Evolutionary conservation across 2,888 invertebrate genomes (phyloP), one percentile per base, ranked within the genome.

Genomic region (Megalurothrips usitatus): DNA sequence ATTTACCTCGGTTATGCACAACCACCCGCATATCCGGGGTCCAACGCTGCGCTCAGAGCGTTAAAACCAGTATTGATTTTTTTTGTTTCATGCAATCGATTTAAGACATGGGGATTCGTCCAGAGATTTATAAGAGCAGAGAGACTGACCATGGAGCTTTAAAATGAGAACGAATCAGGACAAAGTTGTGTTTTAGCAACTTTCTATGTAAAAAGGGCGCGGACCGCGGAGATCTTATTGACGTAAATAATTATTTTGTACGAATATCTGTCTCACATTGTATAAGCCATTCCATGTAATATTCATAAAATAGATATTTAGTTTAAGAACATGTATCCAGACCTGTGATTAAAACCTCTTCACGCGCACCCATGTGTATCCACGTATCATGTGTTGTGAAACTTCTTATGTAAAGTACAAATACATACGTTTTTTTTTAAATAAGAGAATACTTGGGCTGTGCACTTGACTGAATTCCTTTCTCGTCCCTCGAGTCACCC

Each of bases 201-300:
- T 75, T 75, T 75, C 68, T 26, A 23, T 23, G 23, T 23, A n/a
- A 75, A 26, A 26, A 23, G 23, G n/a, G 68, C 23, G 26, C 11
- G 68, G 0, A 12, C 4, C 26, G 26, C 8, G 26, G 12, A 26
- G 23, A 75, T 23, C 34, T 43, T 43, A 43, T 23, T 9, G 68
- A 26, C 68, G 26, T 23, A 10, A 26, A 2, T 26, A 75, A n/a
- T n/a, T n/a, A n/a, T n/a, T n/a, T 23, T 23, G 23, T 75, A 11
- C 12, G 12, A 23, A 26, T 12, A 26, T 23, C 9, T 75, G 23
- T 75, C 23, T 75, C 58, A 58, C 19, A 58, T 75, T 75, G 23
- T 26, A 75, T 26, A 75, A 75, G 26, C 68, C 68, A 75, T 75
- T 75, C 68, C 68, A 75, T 68, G 19, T 75, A 75, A 26, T 12